Evolutionary conservation across 2,113 vertebrate species (phyloP).

Genomic region (Microcebus lehilahytsara): DNA sequence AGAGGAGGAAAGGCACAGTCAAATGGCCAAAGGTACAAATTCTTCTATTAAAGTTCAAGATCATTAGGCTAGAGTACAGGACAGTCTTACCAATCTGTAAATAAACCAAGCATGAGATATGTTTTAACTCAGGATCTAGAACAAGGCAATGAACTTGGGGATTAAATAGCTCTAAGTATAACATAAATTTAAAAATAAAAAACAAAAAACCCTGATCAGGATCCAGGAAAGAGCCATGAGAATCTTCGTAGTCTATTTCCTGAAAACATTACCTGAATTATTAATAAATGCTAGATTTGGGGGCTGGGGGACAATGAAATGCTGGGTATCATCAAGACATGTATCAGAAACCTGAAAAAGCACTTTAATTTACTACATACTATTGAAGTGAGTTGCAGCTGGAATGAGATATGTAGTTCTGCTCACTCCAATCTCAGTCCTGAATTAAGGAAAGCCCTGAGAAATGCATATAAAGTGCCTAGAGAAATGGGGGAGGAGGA

Average conservation of each 20-base stretch:
- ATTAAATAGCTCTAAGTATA: conserved; percentile 1
- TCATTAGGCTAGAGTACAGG: not conserved
- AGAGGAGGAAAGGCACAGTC: not conserved
- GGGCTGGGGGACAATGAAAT: not conserved
- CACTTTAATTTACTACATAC: not conserved
- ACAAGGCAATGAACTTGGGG: not conserved
- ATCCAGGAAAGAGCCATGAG: not conserved
- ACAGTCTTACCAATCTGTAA: conserved; percentile 28
- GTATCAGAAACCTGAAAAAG: not conserved
- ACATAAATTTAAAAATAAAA: not conserved
- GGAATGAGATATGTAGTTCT: not conserved
- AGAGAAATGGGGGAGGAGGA: not conserved
- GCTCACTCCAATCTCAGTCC: not conserved
- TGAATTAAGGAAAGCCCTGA: not conserved
- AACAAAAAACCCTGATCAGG: not conserved
- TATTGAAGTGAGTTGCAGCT: not conserved
- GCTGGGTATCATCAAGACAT: not conserved
- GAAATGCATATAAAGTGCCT: not conserved
- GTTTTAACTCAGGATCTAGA: conserved; percentile 17
- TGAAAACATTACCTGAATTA: not conserved
- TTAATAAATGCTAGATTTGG: not conserved
- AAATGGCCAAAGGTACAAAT: conserved; percentile 23
- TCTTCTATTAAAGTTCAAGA: conserved; percentile 30
- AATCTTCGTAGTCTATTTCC: not conserved
- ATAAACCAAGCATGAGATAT: not conserved